These are phyloP conservation scores for Amia ocellicauda DNA, from an alignment of 2,113 vertebrate species.

Conservation along the genomic window DNA sequence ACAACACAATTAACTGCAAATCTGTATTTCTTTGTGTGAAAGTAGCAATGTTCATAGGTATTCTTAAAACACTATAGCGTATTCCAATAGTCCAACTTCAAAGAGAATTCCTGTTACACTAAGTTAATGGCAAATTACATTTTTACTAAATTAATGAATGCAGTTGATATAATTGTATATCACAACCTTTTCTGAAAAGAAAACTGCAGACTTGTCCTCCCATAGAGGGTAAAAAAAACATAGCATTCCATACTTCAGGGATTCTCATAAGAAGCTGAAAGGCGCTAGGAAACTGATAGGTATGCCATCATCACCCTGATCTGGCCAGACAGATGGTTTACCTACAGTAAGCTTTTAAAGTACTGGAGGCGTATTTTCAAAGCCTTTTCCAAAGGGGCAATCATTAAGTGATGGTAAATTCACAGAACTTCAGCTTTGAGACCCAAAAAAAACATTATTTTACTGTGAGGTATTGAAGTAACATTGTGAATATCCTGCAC, in stretches of 20 bases:
- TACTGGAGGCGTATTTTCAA: neutral
- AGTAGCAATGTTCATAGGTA: too few relatives aligned
- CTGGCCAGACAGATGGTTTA: neutral
- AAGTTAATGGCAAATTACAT: neutral
- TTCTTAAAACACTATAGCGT: too few relatives aligned
- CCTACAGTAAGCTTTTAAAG: neutral
- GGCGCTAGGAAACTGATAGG: conserved; percentile 14
- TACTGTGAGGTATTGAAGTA: neutral
- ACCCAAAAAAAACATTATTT: too few relatives aligned
- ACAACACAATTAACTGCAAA: too few relatives aligned
- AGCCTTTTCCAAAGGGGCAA: neutral
- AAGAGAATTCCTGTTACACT: too few relatives aligned
- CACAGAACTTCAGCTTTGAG: too few relatives aligned
- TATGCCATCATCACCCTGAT: conserved; percentile 5
- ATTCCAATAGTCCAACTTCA: too few relatives aligned
- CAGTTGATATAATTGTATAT: neutral
- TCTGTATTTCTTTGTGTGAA: too few relatives aligned
- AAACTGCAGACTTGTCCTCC: neutral
- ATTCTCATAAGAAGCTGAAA: neutral
- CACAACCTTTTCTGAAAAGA: conserved; percentile 1
- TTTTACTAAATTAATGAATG: neutral
- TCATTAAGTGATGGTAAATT: too few relatives aligned
- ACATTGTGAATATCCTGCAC: too few relatives aligned
- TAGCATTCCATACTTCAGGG: conserved; percentile 22
- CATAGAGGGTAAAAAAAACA: neutral